Percentiles rank a stretch among this genome's conserved stretches.
phyloP scores from a whole-genome alignment of 1,140 invertebrate species.

The Formica exsecta region DNA sequence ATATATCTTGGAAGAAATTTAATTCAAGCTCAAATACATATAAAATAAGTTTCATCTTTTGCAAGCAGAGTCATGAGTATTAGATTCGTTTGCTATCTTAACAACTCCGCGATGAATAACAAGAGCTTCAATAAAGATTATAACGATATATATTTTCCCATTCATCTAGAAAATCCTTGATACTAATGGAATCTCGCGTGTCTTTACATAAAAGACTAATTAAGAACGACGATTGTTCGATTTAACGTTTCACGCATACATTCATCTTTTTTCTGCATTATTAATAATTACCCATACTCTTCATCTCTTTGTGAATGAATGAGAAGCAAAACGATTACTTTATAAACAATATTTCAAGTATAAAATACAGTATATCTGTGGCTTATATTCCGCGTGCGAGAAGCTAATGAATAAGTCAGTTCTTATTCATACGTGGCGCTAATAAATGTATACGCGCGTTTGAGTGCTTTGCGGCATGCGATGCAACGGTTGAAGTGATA shows the following conservation, averaged over 20 bases:
- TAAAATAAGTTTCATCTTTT: not conserved
- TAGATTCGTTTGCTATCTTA: not conserved
- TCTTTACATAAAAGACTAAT: not conserved
- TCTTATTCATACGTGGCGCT: slow-evolving; percentile 10
- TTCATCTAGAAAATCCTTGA: not conserved
- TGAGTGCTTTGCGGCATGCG: slow-evolving; percentile 37
- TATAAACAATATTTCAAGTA: not conserved
- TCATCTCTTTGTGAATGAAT: not conserved
- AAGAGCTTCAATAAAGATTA: slow-evolving; percentile 6
- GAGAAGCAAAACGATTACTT: not conserved
- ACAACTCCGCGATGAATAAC: not conserved
- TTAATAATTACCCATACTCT: not conserved
- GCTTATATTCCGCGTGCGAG: not conserved
- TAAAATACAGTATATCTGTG: not conserved
- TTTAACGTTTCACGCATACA: not conserved
- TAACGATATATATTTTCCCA: not conserved
- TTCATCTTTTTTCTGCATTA: not conserved
- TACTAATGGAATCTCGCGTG: no score
- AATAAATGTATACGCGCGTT: slow-evolving; percentile 16
- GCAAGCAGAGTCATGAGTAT: no score
- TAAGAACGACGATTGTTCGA: not conserved
- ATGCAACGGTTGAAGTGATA: slow-evolving; percentile 21
- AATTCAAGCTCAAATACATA: not conserved
- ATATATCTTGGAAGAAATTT: not conserved
- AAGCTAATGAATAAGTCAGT: slow-evolving; percentile 28